phyloP scores from a whole-genome alignment of 2,888 invertebrate genomes.

The Limnephilus lunatus region DNA sequence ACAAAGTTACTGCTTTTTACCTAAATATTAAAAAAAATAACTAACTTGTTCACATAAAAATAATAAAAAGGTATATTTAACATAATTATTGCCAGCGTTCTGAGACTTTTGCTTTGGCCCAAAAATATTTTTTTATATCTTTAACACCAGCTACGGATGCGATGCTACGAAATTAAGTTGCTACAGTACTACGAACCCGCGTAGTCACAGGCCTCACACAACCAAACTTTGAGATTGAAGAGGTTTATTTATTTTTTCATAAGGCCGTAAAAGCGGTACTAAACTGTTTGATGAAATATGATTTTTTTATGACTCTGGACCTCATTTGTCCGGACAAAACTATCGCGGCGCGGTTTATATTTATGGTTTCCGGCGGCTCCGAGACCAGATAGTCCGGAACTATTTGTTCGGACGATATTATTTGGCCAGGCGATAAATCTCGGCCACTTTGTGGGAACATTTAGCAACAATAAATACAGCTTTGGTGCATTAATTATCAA shows the following conservation, averaged over 20 bases:
- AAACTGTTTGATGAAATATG: conserved; percentile 2
- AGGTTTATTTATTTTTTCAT: neutral
- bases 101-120: no score
- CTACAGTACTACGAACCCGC: neutral
- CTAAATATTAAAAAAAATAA: no score
- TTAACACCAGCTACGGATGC: neutral
- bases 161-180: neutral
- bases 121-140: neutral
- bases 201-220: neutral
- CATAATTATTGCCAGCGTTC: no score
- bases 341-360: neutral
- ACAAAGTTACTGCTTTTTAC: no score
- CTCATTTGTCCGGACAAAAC: neutral
- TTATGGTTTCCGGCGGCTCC: neutral
- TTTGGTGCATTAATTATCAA: neutral
- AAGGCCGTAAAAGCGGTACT: conserved; percentile 2
- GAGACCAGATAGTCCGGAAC: neutral
- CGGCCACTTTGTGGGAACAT: neutral
- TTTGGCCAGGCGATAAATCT: neutral
- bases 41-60: no score
- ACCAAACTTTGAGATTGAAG: neutral
- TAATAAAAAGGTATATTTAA: no score
- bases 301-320: neutral
- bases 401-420: neutral
- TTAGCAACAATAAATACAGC: no score